These are phyloP conservation scores for Ammodytes dubius DNA, from an alignment of 2,113 vertebrate genomes.

Conservation along the genomic window DNA sequence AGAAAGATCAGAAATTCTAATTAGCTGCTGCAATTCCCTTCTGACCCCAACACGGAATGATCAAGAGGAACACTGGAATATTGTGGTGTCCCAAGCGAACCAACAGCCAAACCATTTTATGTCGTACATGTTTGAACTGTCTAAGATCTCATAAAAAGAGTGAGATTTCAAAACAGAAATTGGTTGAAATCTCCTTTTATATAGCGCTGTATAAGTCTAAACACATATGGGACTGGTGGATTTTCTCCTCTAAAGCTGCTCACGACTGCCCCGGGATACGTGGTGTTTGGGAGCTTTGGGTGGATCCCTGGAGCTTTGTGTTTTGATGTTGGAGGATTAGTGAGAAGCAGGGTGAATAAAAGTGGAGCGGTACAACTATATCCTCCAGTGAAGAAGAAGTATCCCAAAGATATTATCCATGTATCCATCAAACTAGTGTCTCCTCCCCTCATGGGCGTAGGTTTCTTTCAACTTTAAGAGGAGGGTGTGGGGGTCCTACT, in stretches of 20 bases:
- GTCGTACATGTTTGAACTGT: conserved; percentile 27
- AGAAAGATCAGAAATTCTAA: conserved; percentile 5
- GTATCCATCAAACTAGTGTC: conserved; percentile 24
- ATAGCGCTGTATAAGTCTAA: conserved; percentile 15
- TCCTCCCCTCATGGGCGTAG: not conserved
- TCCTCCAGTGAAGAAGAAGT: conserved; percentile 1
- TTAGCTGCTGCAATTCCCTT: conserved; percentile 18
- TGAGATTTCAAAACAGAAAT: conserved; percentile 26
- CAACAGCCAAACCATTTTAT: not conserved
- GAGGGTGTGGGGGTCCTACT: too few species aligned
- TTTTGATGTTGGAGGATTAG: conserved; percentile 64
- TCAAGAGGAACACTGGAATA: not conserved
- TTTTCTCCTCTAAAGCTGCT: conserved; percentile 51
- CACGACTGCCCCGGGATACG: conserved; percentile 34
- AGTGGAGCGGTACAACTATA: conserved; percentile 52
- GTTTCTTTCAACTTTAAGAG: too few species aligned
- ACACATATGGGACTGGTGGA: conserved; percentile 44
- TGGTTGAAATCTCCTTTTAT: conserved; percentile 30
- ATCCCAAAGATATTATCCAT: conserved; percentile 16
- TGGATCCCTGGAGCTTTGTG: conserved; percentile 62
- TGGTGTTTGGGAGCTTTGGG: conserved; percentile 49
- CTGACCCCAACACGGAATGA: conserved; percentile 12
- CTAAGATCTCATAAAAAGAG: conserved; percentile 10
- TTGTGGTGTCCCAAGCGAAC: not conserved
- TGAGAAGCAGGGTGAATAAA: conserved; percentile 24